Base-by-base conservation (phyloP, 1,140 invertebrate genomes). In the Gonatopus flavifemur region DNA sequence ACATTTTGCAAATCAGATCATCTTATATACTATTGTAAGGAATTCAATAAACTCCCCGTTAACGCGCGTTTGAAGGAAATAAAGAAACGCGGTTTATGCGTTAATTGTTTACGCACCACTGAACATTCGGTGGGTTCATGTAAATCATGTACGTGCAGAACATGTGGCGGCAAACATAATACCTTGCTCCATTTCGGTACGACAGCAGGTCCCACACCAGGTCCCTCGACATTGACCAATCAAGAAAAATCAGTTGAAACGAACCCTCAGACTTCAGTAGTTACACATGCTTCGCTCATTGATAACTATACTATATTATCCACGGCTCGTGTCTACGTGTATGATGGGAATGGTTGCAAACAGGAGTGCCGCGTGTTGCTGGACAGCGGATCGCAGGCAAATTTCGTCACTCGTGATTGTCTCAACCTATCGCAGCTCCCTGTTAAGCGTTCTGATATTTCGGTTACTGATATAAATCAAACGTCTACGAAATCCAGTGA, bases 371-470 rank as follows among this genome's bases (percentile, higher is more conserved):
- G 40, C 16, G 9, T 32, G 1, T 32, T 43, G n/a, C 16, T 43
- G 1, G 40, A 43, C 32, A 31, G 40, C 16, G 40, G 40, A 1
- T 43, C 40, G 0, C 40, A 43, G 12, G 40, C 40, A 7, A 43
- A 43, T 43, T 43, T 43, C 16, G n/a, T 43, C n/a, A n/a, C n/a
- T n/a, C n/a, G n/a, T n/a, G n/a, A n/a, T n/a, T n/a, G n/a, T n/a
- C n/a, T n/a, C n/a, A n/a, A n/a, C n/a, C n/a, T n/a, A n/a, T n/a
- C n/a, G n/a, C n/a, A n/a, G n/a, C n/a, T n/a, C n/a, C n/a, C n/a
- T n/a, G n/a, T n/a, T n/a, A n/a, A n/a, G n/a, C n/a, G n/a, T n/a
- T n/a, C n/a, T n/a, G n/a, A n/a, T n/a, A n/a, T n/a, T n/a, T n/a
- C n/a, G n/a, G n/a, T n/a, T n/a, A n/a, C n/a, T n/a, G n/a, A n/a